phyloP scores from a whole-genome alignment of 2,797 vertebrate genomes.

The Spinus olivaceus region DNA sequence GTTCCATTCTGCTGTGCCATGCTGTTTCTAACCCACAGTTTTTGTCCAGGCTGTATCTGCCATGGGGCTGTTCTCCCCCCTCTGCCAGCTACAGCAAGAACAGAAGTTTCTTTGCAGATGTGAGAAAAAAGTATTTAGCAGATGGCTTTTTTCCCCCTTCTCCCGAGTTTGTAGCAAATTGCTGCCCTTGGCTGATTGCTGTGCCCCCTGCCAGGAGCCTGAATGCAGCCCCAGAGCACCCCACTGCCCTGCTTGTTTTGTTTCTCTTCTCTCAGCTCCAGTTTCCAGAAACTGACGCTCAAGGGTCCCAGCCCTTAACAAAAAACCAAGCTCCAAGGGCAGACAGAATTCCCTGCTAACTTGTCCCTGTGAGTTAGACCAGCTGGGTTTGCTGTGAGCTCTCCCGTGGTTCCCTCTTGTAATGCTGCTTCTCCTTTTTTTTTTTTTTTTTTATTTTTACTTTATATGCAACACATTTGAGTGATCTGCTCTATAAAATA shows the following conservation, averaged over 20 bases:
- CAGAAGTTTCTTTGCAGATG: neutral
- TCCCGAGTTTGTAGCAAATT: neutral
- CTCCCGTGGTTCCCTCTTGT: neutral
- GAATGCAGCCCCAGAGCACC: conserved; percentile 20
- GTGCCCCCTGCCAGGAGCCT: conserved; percentile 16
- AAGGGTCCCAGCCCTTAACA: neutral
- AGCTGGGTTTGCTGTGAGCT: neutral
- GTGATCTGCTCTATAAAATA: neutral
- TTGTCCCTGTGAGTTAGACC: neutral
- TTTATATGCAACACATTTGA: neutral
- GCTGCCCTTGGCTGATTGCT: conserved; percentile 14
- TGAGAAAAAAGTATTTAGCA: neutral
- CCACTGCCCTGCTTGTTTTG: neutral
- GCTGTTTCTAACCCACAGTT: neutral
- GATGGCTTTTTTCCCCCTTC: neutral
- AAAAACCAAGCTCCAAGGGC: neutral
- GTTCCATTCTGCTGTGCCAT: neutral
- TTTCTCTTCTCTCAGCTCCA: neutral
- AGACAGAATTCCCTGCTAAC: neutral
- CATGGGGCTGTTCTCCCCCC: neutral
- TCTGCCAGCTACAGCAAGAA: neutral
- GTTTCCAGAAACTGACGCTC: conserved; percentile 28
- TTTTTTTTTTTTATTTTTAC: neutral
- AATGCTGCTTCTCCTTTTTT: neutral
- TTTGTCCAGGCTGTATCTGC: neutral